Evolutionary conservation across 1,140 invertebrate genomes (phyloP).

Genomic region (Drosophila insularis): DNA sequence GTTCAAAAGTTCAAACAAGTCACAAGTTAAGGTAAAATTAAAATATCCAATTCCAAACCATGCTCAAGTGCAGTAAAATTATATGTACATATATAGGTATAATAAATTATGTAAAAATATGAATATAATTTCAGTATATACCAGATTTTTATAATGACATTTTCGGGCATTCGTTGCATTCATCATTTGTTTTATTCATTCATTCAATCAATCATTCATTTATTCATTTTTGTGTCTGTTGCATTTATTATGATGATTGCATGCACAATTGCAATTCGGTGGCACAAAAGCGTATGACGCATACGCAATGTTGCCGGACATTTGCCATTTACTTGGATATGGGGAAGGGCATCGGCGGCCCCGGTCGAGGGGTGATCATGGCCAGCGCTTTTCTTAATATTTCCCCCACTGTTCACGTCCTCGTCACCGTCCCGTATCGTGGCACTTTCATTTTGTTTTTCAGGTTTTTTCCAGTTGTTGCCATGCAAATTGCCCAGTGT

Average conservation of each 20-base stretch:
- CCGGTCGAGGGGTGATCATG: conserved; percentile 30
- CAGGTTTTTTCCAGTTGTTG: conserved; percentile 20
- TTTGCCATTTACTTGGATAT: neutral
- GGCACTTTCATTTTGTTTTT: neutral
- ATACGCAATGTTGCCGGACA: conserved; percentile 47
- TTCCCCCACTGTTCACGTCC: no score
- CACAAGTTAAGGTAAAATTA: no score
- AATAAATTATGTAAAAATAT: no score
- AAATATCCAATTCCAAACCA: no score
- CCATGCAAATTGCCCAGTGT: conserved; percentile 50
- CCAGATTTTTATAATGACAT: neutral
- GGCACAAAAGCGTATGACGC: conserved; percentile 47
- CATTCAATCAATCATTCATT: neutral
- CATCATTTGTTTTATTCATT: neutral
- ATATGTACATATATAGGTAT: no score
- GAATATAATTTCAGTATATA: no score
- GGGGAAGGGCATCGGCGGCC: no score
- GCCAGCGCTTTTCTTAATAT: conserved; percentile 14
- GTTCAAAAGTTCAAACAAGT: no score
- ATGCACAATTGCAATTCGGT: conserved; percentile 55
- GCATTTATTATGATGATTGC: conserved; percentile 28
- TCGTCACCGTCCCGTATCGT: no score
- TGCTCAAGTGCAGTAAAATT: no score
- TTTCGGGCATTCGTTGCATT: neutral
- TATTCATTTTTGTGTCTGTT: neutral